These are phyloP conservation scores for Saccostrea glomerata DNA, from an alignment of 1,140 invertebrate genomes.

Conservation along the genomic window DNA sequence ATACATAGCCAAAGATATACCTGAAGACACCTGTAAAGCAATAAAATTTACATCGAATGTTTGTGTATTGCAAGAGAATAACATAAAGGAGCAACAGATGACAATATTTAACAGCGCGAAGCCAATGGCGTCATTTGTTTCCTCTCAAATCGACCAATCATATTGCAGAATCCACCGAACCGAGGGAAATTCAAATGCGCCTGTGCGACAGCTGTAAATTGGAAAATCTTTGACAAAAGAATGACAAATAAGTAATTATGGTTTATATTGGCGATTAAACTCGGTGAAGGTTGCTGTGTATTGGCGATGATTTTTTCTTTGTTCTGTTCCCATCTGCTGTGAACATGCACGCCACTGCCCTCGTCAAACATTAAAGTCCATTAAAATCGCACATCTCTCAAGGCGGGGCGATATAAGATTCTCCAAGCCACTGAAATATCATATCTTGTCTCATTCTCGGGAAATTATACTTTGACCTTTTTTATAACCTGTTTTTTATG, in stretches of 20 bases:
- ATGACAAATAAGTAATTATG: constrained; percentile 21
- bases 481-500: neutral
- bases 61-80: constrained; percentile 4
- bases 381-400: neutral
- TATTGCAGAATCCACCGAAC: neutral
- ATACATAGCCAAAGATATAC: neutral
- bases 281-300: constrained; percentile 19
- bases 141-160: neutral
- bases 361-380: neutral
- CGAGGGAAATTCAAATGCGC: constrained; percentile 30
- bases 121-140: constrained; percentile 22
- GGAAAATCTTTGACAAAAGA: neutral
- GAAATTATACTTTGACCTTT: neutral
- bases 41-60: neutral
- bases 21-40: neutral
- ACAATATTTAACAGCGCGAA: neutral
- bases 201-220: neutral
- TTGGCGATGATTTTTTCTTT: neutral
- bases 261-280: neutral
- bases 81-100: neutral
- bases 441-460: neutral
- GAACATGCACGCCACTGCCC: neutral
- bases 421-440: constrained; percentile 11
- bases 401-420: constrained; percentile 3
- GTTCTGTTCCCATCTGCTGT: constrained; percentile 1